Conservation (phyloP, 2,888 invertebrate genomes). For the Sinodicranocentrus sp. region DNA sequence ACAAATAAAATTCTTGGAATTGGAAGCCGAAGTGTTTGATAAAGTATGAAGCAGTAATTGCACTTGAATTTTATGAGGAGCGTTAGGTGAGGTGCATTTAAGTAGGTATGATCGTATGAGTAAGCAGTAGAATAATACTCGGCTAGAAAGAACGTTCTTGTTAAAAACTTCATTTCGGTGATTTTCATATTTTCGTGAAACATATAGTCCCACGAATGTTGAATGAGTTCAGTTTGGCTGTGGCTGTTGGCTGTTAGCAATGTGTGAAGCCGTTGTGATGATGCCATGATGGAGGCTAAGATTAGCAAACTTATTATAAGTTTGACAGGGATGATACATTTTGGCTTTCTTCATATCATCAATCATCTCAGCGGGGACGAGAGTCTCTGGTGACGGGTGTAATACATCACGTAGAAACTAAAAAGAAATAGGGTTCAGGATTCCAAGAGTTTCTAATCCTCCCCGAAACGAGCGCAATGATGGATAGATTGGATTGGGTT, state of each 20-base stretch:
- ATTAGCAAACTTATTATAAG: conserved; percentile 58
- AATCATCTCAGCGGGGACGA: conserved; percentile 64
- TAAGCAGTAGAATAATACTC: no score
- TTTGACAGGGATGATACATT: conserved; percentile 63
- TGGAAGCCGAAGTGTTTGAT: no score
- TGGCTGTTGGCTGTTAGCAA: no score
- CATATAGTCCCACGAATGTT: no score
- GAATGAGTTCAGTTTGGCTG: no score
- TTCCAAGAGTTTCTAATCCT: conserved; percentile 22
- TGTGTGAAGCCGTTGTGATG: background rate
- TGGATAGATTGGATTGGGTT: conserved; percentile 47
- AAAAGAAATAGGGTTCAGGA: conserved; percentile 37
- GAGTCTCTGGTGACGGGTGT: conserved; percentile 57
- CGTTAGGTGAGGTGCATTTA: background rate
- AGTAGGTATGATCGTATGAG: no score
- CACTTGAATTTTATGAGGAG: background rate
- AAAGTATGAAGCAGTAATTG: no score
- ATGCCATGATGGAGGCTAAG: conserved; percentile 25
- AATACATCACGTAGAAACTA: conserved; percentile 52
- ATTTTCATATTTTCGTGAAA: no score
- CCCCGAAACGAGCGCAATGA: conserved; percentile 31
- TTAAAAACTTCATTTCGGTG: no score
- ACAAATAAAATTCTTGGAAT: no score
- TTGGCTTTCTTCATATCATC: conserved; percentile 61
- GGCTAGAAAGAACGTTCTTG: no score